Conservation (phyloP, 2,797 vertebrate genomes). For the Peromyscus aztecus region DNA sequence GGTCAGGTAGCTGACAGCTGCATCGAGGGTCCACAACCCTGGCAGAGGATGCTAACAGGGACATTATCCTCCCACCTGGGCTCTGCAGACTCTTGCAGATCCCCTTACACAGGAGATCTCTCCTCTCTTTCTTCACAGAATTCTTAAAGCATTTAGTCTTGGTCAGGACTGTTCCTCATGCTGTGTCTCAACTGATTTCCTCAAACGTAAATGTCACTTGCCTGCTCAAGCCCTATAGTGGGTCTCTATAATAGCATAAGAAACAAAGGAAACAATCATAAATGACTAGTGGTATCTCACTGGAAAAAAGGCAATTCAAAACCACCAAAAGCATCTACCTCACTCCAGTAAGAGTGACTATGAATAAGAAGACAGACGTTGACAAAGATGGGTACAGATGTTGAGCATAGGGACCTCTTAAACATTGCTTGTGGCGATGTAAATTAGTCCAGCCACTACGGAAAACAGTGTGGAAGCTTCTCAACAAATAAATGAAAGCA, state of each 20-base stretch:
- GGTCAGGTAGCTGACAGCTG: neutral
- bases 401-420: neutral
- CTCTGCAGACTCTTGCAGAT: rapidly evolving
- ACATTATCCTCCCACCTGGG: rapidly evolving
- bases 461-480: neutral
- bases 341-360: no score
- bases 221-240: neutral
- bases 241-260: neutral
- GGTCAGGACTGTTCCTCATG: neutral
- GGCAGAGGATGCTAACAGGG: neutral
- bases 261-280: neutral
- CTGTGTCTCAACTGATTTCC: neutral
- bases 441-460: neutral
- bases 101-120: rapidly evolving
- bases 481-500: neutral
- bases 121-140: no score
- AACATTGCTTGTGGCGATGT: no score
- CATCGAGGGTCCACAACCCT: neutral
- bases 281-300: neutral
- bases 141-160: neutral
- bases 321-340: neutral
- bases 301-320: neutral
- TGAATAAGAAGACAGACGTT: neutral
- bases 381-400: neutral
- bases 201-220: neutral